phyloP scores from a whole-genome alignment of 2,888 invertebrate species.

The Elegia similella region DNA sequence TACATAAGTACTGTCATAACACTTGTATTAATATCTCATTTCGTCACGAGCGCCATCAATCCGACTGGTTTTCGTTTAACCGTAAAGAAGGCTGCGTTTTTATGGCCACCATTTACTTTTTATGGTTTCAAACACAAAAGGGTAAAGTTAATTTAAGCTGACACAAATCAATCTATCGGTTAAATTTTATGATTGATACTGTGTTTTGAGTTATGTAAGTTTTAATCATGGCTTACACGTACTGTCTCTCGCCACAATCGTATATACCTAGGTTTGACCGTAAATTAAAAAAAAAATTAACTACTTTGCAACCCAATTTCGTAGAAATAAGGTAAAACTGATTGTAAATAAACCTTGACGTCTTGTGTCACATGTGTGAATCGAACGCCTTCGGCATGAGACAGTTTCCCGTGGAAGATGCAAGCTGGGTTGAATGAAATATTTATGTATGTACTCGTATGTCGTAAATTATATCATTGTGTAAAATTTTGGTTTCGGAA shows the following conservation, averaged over 20 bases:
- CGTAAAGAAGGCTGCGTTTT: constrained; percentile 18
- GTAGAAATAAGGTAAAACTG: too few species aligned
- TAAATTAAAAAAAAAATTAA: too few species aligned
- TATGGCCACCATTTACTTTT: constrained; percentile 3
- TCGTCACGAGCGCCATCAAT: constrained; percentile 30
- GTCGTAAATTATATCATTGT: too few species aligned
- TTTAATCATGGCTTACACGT: not conserved
- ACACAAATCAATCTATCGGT: not conserved
- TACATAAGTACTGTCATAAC: constrained; percentile 42
- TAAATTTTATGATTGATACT: not conserved
- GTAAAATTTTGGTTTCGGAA: too few species aligned
- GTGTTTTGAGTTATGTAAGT: not conserved
- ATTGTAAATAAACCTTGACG: too few species aligned
- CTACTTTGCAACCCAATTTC: too few species aligned
- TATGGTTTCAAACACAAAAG: constrained; percentile 3
- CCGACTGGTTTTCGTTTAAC: constrained; percentile 28
- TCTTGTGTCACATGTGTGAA: too few species aligned
- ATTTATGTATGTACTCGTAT: too few species aligned
- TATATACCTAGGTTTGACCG: not conserved
- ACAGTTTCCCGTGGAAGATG: too few species aligned
- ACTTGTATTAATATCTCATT: constrained; percentile 36
- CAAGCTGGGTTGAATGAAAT: too few species aligned
- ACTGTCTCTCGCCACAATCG: not conserved
- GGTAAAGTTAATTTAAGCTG: not conserved
- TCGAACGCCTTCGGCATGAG: too few species aligned